Percentiles rank a stretch among this genome's conserved stretches.
Evolutionary conservation across 2,888 invertebrate genomes (phyloP).

Genomic region (Dastarcus helophoroides): DNA sequence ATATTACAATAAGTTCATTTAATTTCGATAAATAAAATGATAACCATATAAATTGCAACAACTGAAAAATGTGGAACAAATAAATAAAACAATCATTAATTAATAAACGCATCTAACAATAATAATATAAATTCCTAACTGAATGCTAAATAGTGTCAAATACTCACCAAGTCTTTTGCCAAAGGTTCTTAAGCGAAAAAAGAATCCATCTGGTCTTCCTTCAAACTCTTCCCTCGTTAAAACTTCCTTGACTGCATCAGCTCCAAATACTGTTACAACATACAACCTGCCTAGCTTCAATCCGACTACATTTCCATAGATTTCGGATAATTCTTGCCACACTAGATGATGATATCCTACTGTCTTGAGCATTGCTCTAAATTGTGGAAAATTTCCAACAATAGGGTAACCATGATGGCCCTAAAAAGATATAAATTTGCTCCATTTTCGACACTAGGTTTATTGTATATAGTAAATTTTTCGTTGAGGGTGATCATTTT

Average conservation of each 20-base stretch:
- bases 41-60: too few relatives aligned
- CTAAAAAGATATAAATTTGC: constrained; percentile 36
- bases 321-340: constrained; percentile 44
- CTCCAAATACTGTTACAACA: constrained; percentile 50
- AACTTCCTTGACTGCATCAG: constrained; percentile 49
- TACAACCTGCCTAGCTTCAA: constrained; percentile 51
- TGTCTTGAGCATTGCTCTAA: constrained; percentile 29
- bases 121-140: too few relatives aligned
- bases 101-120: too few relatives aligned
- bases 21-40: too few relatives aligned
- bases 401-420: constrained; percentile 46
- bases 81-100: too few relatives aligned
- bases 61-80: too few relatives aligned
- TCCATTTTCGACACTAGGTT: too few relatives aligned
- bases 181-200: constrained; percentile 53
- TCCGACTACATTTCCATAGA: constrained; percentile 55
- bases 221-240: constrained; percentile 53
- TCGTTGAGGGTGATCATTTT: too few relatives aligned
- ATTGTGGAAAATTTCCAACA: constrained; percentile 39
- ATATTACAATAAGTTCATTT: too few relatives aligned
- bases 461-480: too few relatives aligned
- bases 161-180: constrained; percentile 53
- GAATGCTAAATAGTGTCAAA: too few relatives aligned
- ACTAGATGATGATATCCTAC: constrained; percentile 47
- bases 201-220: constrained; percentile 60